Base-by-base conservation (phyloP, 2,113 vertebrate genomes). In the Numenius arquata region DNA sequence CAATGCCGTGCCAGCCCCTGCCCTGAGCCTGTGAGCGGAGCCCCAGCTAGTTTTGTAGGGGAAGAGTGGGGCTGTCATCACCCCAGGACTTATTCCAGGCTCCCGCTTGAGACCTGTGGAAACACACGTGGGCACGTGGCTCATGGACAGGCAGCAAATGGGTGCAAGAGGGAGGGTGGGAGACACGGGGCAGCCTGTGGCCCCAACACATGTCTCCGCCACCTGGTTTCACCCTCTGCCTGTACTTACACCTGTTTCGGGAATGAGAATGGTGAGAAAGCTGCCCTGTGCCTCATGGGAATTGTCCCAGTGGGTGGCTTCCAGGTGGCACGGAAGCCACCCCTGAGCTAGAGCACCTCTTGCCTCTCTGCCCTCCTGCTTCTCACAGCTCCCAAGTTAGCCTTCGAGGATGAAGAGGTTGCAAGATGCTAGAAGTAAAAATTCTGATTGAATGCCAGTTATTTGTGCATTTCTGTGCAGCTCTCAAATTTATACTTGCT, bases 181-280 rank as follows among this genome's bases (percentile, higher is more conserved):
- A 45, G 75, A 20, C 56, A 47, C 0, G 1, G 36, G 25, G 36
- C 56, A 67, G 58, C 32, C 36, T 30, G 26, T 45, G 8, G 9
- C 19, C 55, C 52, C 11, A 67, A 3, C 45, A 34, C 0, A 0
- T 85, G 30, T 12, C 29, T 55, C 32, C 0, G 0, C 23, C 29
- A 30, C 12, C 20, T 4, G 2, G 9, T 15, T 36, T 82, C 26
- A 23, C 20, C n/a, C 66, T 75, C 2, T 0, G 26, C 62, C 43
- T 59, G 20, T 38, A 41, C 9, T 63, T 47, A 26, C 15, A 11
- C 0, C 6, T 68, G 21, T 30, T 80, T 72, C 62, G 63, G 45
- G 63, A 86, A 91, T 3, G 45, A 21, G 30, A 79, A 68, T 8
- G 6, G 26, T n/a, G 77, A 22, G 40, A 52, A 88, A 59, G 32